Conservation (phyloP, 2,797 vertebrate species). For the Anisognathus igniventris region DNA sequence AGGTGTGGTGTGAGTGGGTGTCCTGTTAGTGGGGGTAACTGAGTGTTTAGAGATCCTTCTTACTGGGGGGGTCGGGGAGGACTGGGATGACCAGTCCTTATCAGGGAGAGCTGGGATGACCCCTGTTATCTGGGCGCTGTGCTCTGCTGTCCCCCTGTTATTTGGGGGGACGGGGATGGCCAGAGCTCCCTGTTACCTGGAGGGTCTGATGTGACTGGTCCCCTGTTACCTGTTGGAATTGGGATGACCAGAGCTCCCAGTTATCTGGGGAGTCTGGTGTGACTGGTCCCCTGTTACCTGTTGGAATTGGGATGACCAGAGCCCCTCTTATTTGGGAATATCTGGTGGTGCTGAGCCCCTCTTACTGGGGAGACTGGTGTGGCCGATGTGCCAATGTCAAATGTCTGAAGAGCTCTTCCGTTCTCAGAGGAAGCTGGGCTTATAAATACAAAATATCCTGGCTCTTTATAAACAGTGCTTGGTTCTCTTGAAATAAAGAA, state of each 20-base stretch:
- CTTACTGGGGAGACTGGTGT: not conserved
- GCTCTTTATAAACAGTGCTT: too few relatives aligned
- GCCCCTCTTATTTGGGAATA: fast-evolving
- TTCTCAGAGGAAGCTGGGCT: too few relatives aligned
- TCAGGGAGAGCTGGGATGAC: not conserved
- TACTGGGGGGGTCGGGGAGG: fast-evolving
- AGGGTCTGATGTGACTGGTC: not conserved
- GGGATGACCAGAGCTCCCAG: not conserved
- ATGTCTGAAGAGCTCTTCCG: too few relatives aligned
- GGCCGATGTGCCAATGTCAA: not conserved
- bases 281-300: not conserved
- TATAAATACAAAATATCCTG: too few relatives aligned
- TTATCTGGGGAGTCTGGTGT: fast-evolving
- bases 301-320: not conserved
- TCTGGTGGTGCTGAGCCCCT: not conserved
- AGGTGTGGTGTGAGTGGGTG: not conserved
- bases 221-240: not conserved
- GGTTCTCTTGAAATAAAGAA: too few relatives aligned
- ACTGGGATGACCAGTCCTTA: not conserved
- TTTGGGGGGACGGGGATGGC: not conserved
- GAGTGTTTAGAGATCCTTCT: not conserved
- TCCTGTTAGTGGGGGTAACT: not conserved
- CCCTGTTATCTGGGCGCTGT: not conserved
- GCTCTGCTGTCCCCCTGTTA: too few relatives aligned
- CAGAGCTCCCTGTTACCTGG: not conserved